phyloP scores from a whole-genome alignment of 2,113 vertebrate species.

The Tachysurus vachellii region DNA sequence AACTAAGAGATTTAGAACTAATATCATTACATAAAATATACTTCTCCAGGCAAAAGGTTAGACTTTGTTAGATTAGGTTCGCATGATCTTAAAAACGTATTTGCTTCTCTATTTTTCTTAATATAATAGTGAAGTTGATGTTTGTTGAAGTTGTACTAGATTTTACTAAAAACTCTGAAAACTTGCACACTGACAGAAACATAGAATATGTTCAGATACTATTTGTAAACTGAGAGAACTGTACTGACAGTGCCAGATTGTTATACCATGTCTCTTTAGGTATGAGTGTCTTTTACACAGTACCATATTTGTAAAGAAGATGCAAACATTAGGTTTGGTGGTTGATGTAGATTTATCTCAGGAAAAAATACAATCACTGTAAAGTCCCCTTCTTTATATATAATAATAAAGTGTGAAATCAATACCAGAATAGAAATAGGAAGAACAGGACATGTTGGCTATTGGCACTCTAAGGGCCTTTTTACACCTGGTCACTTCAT shows the following conservation, averaged over 20 bases:
- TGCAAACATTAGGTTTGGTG: neutral
- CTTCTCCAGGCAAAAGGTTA: neutral
- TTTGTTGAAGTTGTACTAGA: neutral
- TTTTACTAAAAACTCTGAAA: neutral
- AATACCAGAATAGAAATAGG: neutral
- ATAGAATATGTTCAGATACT: neutral
- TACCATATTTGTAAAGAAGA: neutral
- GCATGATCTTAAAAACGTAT: neutral
- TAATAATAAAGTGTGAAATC: neutral
- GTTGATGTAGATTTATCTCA: neutral
- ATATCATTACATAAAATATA: neutral
- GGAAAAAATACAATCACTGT: neutral
- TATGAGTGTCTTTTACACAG: neutral
- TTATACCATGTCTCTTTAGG: neutral
- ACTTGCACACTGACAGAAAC: neutral
- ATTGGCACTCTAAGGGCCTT: neutral
- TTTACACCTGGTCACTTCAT: too few relatives aligned
- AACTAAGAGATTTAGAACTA: neutral
- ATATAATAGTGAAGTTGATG: neutral
- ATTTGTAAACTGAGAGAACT: neutral
- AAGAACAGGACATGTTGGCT: neutral
- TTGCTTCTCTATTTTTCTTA: neutral
- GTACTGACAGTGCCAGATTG: neutral
- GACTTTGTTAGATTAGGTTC: neutral
- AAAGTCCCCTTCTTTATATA: neutral